Base-by-base conservation (phyloP, 2,888 invertebrate genomes). In the Petrophora chlorosata region DNA sequence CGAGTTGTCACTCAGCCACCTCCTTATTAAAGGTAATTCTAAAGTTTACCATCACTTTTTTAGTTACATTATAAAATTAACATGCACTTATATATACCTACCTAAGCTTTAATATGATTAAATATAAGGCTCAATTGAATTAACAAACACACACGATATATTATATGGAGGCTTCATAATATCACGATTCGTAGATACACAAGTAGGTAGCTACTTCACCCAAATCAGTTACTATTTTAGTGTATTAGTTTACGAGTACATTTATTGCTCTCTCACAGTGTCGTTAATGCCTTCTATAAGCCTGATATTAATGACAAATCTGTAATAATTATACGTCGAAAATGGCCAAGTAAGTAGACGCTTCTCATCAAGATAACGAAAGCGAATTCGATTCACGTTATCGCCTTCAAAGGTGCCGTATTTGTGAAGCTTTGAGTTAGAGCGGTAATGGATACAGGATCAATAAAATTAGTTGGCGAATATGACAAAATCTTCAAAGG, bases 291-390 rank as follows among this genome's bases (percentile, higher is more conserved):
- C 63, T 55, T 51, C 58, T 70, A n/a, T n/a, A 70, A 64, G 64
- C 66, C 58, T 51, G 72, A 69, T 67, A 63, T 75, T 77, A 69
- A 80, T 67, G 73, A 66, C 65, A 45, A 56, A 67, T 67, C 43
- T 56, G 56, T 64, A 59, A 67, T 63, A 62, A 67, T 50, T 50
- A 40, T 40, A 23, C 39, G 42, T 3, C 42, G 43, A 50, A 38
- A 50, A 43, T 39, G 43, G 16, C 34, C 29, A n/a, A 26, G n/a
- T n/a, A n/a, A 34, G 30, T 30, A 30, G 30, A 22, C 13, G 12
- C 16, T 16, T 12, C 17, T 16, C 12, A 10, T 38, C 33, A 23
- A 44, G 43, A 39, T 35, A 38, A 48, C 28, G 35, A 42, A 42
- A 33, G 22, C 30, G 15, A 13, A 33, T 43, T 44, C 23, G 49